A percentile compares a stretch with the other conserved stretches of the same genome.
Conservation (phyloP, 2,113 vertebrate genomes). For the Silurus asotus region DNA sequence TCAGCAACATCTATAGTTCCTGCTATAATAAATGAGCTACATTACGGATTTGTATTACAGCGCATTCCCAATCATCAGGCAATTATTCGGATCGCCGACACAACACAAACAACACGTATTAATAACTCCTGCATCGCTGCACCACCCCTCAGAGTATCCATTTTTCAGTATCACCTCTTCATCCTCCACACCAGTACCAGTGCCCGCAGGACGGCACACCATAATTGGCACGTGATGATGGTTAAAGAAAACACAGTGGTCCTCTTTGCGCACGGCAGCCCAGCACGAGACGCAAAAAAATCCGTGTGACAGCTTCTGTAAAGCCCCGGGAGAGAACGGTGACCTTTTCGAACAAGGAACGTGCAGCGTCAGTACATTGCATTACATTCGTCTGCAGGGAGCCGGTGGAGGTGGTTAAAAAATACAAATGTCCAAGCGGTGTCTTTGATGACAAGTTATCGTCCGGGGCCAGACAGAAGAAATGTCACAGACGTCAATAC, state of each 20-base stretch:
- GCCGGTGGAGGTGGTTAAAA: conserved; percentile 17
- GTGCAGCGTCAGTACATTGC: conserved; percentile 1
- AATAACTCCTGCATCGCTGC: neutral
- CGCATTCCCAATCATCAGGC: neutral
- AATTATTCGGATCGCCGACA: neutral
- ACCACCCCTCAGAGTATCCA: neutral
- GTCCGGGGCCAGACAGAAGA: neutral
- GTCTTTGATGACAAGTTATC: conserved; percentile 32
- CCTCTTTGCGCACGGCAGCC: neutral
- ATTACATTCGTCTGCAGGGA: conserved; percentile 18
- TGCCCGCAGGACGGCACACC: neutral
- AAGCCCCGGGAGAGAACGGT: neutral
- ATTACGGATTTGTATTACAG: neutral
- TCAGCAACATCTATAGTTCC: neutral
- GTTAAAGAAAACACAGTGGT: conserved; percentile 4
- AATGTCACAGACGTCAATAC: conserved; percentile 14
- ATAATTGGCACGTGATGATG: neutral
- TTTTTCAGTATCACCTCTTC: neutral
- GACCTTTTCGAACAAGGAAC: conserved; percentile 27
- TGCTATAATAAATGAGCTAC: neutral
- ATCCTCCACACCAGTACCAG: neutral
- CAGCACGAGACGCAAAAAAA: neutral
- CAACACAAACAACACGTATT: neutral
- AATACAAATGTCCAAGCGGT: conserved; percentile 25
- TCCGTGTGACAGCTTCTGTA: neutral